A percentile compares a stretch with the other conserved stretches of the same genome.
These are phyloP conservation scores for Alouatta palliata DNA, from an alignment of 2,113 vertebrate species.

Conservation along the genomic window DNA sequence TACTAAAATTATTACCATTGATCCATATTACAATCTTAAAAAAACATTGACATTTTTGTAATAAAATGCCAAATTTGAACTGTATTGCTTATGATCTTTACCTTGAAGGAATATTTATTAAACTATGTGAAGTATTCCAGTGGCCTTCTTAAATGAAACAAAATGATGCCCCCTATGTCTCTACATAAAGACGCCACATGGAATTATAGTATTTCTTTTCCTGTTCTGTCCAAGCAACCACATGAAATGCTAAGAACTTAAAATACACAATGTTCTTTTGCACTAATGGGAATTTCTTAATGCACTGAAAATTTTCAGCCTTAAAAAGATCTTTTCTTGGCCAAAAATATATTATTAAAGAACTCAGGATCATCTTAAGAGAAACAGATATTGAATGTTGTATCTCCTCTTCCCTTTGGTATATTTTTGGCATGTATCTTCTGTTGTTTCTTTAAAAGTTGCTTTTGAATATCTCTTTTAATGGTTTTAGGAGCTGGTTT, in stretches of 20 bases:
- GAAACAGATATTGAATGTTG: not conserved
- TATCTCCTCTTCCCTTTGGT: not conserved
- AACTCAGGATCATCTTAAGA: not conserved
- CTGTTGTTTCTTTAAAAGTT: not conserved
- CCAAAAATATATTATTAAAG: not conserved
- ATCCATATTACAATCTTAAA: not conserved
- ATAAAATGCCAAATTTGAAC: not conserved
- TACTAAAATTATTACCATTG: not conserved
- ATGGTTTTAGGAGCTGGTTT: not conserved
- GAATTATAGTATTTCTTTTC: not conserved
- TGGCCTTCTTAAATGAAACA: not conserved
- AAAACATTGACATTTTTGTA: not conserved
- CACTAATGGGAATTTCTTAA: not conserved
- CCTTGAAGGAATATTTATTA: not conserved
- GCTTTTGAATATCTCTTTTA: not conserved
- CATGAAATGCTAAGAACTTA: not conserved
- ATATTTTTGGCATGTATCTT: not conserved
- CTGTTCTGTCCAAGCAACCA: not conserved
- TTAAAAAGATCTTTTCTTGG: not conserved
- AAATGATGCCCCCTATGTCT: not conserved
- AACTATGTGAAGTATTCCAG: not conserved
- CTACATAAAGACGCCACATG: not conserved
- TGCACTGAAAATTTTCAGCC: not conserved
- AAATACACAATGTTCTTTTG: not conserved
- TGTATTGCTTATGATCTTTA: not conserved